Conservation (phyloP, 2,797 vertebrate genomes). For the Molothrus ater region DNA sequence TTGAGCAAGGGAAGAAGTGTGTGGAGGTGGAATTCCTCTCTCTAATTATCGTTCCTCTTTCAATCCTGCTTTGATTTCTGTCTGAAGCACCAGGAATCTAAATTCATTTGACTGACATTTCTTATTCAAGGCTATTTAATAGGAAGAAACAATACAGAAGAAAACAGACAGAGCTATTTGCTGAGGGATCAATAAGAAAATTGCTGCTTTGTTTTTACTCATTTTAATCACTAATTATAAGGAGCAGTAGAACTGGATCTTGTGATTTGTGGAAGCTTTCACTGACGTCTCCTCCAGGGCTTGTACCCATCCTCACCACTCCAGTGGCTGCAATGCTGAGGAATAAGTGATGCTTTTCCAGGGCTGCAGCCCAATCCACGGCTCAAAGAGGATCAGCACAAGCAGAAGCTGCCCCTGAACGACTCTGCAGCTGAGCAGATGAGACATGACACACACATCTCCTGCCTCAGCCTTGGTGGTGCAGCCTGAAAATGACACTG, state of each 20-base stretch:
- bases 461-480: not conserved
- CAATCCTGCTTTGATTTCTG: constrained; percentile 54
- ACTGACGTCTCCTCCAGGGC: not conserved
- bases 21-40: constrained; percentile 51
- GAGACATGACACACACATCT: constrained; percentile 11
- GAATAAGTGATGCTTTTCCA: not conserved
- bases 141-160: constrained; percentile 51
- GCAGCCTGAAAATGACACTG: constrained; percentile 32
- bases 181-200: constrained; percentile 53
- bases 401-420: not conserved
- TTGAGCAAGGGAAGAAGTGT: constrained; percentile 38
- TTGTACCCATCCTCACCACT: not conserved
- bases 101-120: constrained; percentile 53
- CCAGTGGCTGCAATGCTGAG: not conserved
- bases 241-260: constrained; percentile 2
- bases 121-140: constrained; percentile 59
- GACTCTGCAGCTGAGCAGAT: not conserved
- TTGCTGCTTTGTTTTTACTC: constrained; percentile 49
- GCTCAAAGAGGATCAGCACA: not conserved
- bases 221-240: constrained; percentile 25
- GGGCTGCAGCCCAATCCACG: not conserved
- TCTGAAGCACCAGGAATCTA: constrained; percentile 52
- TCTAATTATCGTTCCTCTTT: constrained; percentile 59
- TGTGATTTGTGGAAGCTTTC: not conserved
- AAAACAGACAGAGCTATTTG: constrained; percentile 57